Base-by-base conservation (phyloP, 2,797 vertebrate species). In the Phalanger gymnotis region DNA sequence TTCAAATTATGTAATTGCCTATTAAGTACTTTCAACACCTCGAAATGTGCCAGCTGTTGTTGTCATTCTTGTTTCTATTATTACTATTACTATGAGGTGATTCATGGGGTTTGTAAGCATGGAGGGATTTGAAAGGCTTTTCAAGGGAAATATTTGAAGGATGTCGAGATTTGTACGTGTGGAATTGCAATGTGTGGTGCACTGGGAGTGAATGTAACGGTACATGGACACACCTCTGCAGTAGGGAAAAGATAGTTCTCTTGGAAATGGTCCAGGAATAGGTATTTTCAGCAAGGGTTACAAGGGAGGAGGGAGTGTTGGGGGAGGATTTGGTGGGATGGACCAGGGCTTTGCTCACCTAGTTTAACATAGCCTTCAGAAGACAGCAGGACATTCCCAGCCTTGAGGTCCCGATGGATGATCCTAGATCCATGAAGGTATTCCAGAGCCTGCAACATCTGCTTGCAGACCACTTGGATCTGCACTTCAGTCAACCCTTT, bases 361-460 rank as follows among this genome's bases (percentile, higher is more conserved):
- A 99, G 98, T 95, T 99, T 99, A 97, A 99, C 61, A 2, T 98
- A 97, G 47, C 99, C 99, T 0, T 98, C 97, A 25, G 98, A 96
- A 31, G 98, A 98, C 54, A 99, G 98, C 91, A 99, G 97, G 81
- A 99, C 96, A 2, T 99, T 99, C 7, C 99, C 99, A 0, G 99
- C 98, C 96, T 99, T 99, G 54, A 99, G 97, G 57, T 99, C 99
- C 92, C 99, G 95, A 97, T 99, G 99, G 95, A 99, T 99, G 97
- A 99, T 98, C 96, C 97, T 98, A 96, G 97, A 98, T 94, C 97
- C 95, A 6, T 99, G 99, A 30, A 99, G 98, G 94, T 99, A 98
- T 90, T 96, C 95, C 58, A 99, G 97, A 0, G 97, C 99, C 97
- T 98, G 98, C 31, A 99, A 98, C 3, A 97, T 98, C 97, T 99